Evolutionary conservation across 2,888 invertebrate genomes (phyloP).

Genomic region (Cynaeus angustus): DNA sequence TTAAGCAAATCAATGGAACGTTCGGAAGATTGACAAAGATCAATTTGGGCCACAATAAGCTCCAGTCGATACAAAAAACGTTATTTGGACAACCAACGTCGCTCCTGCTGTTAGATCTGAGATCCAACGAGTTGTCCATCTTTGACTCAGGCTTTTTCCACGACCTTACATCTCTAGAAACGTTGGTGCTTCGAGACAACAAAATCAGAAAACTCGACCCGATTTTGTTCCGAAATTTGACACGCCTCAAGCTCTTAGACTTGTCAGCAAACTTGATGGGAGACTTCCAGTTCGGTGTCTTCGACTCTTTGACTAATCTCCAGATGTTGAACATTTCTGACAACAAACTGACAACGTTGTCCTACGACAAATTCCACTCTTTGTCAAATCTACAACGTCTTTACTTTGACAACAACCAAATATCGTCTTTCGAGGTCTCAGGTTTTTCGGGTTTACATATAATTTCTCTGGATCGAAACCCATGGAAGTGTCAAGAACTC

Average conservation of each 20-base stretch:
- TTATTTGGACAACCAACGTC: background rate
- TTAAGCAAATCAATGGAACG: constrained; percentile 2
- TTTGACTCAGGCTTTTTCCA: constrained; percentile 4
- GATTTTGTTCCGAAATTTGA: constrained; percentile 12
- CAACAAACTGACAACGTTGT: constrained; percentile 4
- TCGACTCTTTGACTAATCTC: constrained; percentile 23
- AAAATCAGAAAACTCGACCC: constrained; percentile 10
- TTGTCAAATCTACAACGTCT: constrained; percentile 1
- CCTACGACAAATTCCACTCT: constrained; percentile 14
- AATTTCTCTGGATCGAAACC: constrained; percentile 22
- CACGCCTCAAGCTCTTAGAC: constrained; percentile 1
- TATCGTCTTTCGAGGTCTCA: constrained; percentile 6
- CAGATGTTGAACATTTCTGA: constrained; percentile 12
- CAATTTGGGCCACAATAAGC: constrained; percentile 7
- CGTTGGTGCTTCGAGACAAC: constrained; percentile 25
- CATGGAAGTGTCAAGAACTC: constrained; percentile 19
- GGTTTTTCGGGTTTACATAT: background rate
- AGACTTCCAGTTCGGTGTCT: constrained; percentile 14
- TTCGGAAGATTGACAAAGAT: constrained; percentile 3
- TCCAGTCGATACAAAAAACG: background rate
- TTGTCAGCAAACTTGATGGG: constrained; percentile 20
- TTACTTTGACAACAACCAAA: constrained; percentile 22
- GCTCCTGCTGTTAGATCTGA: background rate
- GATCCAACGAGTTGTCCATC: constrained; percentile 19
- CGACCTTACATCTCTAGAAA: background rate